Base-by-base conservation (phyloP, 1,140 invertebrate genomes). In the Drosophila cardini region DNA sequence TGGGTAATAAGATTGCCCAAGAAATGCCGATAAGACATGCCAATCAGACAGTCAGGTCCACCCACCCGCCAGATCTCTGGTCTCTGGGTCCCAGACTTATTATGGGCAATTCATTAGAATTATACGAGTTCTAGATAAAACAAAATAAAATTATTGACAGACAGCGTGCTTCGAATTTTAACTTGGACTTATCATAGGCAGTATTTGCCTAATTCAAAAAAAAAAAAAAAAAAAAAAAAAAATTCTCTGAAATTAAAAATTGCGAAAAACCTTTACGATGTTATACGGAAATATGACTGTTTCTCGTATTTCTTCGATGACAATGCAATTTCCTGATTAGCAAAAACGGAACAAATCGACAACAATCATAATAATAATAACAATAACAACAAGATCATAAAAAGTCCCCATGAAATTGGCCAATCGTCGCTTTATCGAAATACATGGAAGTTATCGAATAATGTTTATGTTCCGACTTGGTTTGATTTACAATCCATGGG, bases 301-400 rank as follows among this genome's bases (percentile, higher is more conserved):
- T n/a, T 16, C 52, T 52, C n/a, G 7, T 13, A 38, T 55, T 18
- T 38, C 21, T 36, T 55, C 13, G 34, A 55, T 36, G 21, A 16
- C 38, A 58, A 42, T 13, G 15, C 18, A 57, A 43, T 26, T 57
- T 57, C 38, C 55, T 57, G 55, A 56, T 56, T 56, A 56, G 4
- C 11, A 26, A 4, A 26, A 61, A n/a, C 38, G 43, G 34, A 56
- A 26, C 36, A 52, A 65, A 58, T 58, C 32, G 34, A 40, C 42
- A 30, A 48, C 16, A 48, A 48, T 21, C 1, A 48, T 4, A 9
- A 26, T 26, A 45, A 45, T 8, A 18, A 26, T 18, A 63, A 43
- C 26, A 40, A 48, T 53, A 63, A 70, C 16, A 79, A 78, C 57
- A 70, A 46, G 46, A 58, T 70, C 75, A 52, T 80, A 76, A 76